Percentiles rank a stretch among this genome's conserved stretches.
phyloP scores from a whole-genome alignment of 2,888 invertebrate species.

The Fissipunctia ypsillon region DNA sequence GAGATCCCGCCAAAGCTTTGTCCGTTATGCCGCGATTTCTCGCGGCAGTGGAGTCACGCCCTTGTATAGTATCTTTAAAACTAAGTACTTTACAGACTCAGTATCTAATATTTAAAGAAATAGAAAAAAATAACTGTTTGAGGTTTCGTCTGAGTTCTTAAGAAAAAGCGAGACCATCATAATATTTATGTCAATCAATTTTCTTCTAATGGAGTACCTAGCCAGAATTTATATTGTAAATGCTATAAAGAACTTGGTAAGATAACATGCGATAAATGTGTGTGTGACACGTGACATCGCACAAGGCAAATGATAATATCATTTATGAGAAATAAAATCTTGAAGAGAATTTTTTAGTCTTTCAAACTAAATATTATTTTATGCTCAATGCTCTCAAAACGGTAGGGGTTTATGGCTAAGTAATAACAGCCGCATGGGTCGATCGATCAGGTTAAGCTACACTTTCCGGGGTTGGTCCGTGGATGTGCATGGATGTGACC shows the following conservation, averaged over 20 bases:
- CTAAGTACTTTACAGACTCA: background rate
- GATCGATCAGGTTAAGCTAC: too few relatives aligned
- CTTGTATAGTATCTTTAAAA: background rate
- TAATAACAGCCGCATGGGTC: too few relatives aligned
- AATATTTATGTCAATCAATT: background rate
- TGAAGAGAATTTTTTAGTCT: background rate
- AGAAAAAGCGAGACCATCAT: background rate
- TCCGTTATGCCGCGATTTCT: too few relatives aligned
- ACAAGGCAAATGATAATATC: background rate
- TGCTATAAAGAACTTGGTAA: background rate
- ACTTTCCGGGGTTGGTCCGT: too few relatives aligned
- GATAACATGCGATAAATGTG: background rate
- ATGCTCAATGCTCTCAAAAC: background rate
- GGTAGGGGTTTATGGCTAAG: too few relatives aligned
- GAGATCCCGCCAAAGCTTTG: too few relatives aligned
- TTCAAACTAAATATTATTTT: background rate
- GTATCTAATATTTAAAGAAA: background rate
- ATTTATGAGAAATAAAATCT: background rate
- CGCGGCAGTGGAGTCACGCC: too few relatives aligned
- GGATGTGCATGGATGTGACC: too few relatives aligned
- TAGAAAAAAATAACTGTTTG: background rate
- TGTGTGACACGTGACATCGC: background rate
- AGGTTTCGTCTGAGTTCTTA: background rate
- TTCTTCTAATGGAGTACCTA: background rate
- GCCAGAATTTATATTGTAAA: background rate